Evolutionary conservation across 2,888 invertebrate genomes (phyloP).

Genomic region (Quadroppia sp.): DNA sequence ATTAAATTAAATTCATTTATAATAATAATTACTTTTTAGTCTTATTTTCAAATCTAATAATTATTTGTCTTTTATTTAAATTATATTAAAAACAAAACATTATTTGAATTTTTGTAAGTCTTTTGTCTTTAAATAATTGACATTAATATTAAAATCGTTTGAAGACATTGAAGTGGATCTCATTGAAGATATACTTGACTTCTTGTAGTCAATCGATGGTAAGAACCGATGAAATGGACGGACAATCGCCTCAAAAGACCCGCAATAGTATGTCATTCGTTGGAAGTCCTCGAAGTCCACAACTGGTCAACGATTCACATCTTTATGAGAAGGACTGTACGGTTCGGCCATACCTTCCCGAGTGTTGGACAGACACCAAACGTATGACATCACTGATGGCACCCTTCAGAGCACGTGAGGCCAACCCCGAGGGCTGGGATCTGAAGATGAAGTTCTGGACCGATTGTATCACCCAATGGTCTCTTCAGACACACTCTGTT

Average conservation of each 20-base stretch:
- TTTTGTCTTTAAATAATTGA: no score
- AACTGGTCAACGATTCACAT: neutral
- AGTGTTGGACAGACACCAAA: slow-evolving; percentile 41
- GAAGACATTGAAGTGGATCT: no score
- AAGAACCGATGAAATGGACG: neutral
- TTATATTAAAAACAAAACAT: no score
- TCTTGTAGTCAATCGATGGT: neutral
- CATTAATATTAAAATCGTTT: no score
- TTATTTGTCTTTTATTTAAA: no score
- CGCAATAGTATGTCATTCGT: neutral
- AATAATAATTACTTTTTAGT: no score
- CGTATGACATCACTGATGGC: slow-evolving; percentile 32
- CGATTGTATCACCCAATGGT: slow-evolving; percentile 43
- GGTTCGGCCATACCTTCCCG: slow-evolving; percentile 37
- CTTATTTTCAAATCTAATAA: no score
- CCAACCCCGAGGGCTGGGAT: slow-evolving; percentile 47
- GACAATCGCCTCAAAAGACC: neutral
- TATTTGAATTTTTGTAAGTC: no score
- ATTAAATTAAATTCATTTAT: no score
- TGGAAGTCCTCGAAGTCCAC: slow-evolving; percentile 9
- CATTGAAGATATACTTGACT: no score
- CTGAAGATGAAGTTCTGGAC: slow-evolving; percentile 47
- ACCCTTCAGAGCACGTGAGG: slow-evolving; percentile 40
- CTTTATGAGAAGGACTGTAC: slow-evolving; percentile 16
- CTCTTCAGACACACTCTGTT: slow-evolving; percentile 16